These are phyloP conservation scores for Caenorhabditis inopinata DNA, from an alignment of 1,140 invertebrate species.

Conservation along the genomic window DNA sequence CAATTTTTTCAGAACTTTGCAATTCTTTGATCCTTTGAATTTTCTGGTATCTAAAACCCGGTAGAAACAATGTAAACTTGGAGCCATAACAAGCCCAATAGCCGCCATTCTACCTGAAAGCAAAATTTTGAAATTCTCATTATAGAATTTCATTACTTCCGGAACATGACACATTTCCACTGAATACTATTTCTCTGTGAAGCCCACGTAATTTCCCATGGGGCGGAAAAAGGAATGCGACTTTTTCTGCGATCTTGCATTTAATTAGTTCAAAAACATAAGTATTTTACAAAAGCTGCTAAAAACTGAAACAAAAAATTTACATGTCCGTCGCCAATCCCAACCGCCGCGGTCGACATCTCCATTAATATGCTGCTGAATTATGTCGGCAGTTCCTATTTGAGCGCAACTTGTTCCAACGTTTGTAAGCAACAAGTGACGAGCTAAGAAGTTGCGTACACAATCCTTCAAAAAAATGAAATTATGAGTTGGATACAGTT, in stretches of 20 bases:
- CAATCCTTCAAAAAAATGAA: neutral
- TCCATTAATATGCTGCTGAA: conserved; percentile 36
- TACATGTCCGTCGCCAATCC: conserved; percentile 38
- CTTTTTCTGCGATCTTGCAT: neutral
- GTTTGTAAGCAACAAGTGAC: conserved; percentile 28
- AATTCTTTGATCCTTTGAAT: conserved; percentile 13
- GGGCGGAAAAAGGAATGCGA: neutral
- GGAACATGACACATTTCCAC: neutral
- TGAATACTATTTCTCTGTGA: conserved; percentile 12
- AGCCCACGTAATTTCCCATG: conserved; percentile 13
- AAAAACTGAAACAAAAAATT: neutral
- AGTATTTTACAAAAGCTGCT: conserved; percentile 25
- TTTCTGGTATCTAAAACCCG: conserved; percentile 29
- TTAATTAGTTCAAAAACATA: conserved; percentile 37
- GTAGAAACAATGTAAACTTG: conserved; percentile 34
- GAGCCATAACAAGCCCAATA: conserved; percentile 29
- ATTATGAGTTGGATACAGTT: neutral
- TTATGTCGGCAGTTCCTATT: conserved; percentile 38
- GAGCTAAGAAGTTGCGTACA: conserved; percentile 9
- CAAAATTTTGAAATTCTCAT: neutral
- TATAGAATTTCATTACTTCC: neutral
- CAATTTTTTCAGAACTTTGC: conserved; percentile 24
- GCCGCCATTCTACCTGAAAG: conserved; percentile 40
- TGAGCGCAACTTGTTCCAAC: conserved; percentile 34
- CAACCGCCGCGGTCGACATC: conserved; percentile 21